A percentile compares a stretch with the other conserved stretches of the same genome.
Evolutionary conservation across 1,140 invertebrate species (phyloP).

Genomic region (Microplitis mediator): DNA sequence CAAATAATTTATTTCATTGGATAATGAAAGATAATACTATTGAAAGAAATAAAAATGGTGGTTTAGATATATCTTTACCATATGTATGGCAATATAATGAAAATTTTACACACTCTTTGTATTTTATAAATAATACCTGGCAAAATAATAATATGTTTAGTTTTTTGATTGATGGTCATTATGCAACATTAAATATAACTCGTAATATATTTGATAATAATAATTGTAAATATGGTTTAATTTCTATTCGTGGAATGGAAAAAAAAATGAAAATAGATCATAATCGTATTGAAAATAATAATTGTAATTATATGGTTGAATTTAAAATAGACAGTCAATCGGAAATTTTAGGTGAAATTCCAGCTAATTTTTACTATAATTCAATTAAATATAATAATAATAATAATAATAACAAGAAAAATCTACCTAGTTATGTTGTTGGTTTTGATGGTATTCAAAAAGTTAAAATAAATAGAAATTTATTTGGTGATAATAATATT

Average conservation of each 20-base stretch:
- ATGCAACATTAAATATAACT: slow-evolving; percentile 82
- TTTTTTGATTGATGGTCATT: slow-evolving; percentile 89
- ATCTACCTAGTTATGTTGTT: slow-evolving; percentile 81
- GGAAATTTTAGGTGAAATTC: slow-evolving; percentile 85
- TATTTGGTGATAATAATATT: slow-evolving; percentile 86
- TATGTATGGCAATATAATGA: slow-evolving; percentile 96
- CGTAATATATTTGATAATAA: slow-evolving; percentile 88
- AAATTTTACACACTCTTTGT: slow-evolving; percentile 90
- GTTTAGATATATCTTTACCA: slow-evolving; percentile 84
- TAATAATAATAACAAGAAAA: slow-evolving; percentile 40
- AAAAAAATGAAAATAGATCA: slow-evolving; percentile 86
- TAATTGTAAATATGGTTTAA: slow-evolving; percentile 78
- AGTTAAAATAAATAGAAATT: slow-evolving; percentile 87
- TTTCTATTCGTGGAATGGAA: slow-evolving; percentile 94
- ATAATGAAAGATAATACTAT: slow-evolving; percentile 86
- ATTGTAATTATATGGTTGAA: slow-evolving; percentile 84
- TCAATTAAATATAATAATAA: slow-evolving; percentile 76
- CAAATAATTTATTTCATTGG: slow-evolving; percentile 95
- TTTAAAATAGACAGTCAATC: slow-evolving; percentile 91
- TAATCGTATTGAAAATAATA: slow-evolving; percentile 82
- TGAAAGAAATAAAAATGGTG: slow-evolving; percentile 81
- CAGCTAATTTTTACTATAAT: slow-evolving; percentile 81
- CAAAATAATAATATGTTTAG: slow-evolving; percentile 84
- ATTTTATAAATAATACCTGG: slow-evolving; percentile 86
- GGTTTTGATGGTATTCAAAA: slow-evolving; percentile 94